Evolutionary conservation across 2,888 invertebrate genomes (phyloP).

Genomic region (Muschampia plurimacula): DNA sequence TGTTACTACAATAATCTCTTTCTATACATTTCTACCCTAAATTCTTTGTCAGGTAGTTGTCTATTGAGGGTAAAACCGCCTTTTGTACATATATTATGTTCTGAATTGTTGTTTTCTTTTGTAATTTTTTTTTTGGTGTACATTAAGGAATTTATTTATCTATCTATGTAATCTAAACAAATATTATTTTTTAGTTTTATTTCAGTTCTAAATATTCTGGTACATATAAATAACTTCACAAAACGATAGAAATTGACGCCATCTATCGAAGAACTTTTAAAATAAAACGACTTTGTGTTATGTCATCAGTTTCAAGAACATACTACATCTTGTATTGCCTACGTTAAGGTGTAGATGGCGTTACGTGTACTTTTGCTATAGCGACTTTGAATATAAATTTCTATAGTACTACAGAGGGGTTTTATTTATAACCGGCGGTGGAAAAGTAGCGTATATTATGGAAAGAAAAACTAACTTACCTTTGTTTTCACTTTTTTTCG

Average conservation of each 20-base stretch:
- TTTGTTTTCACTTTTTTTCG: slow-evolving; percentile 69
- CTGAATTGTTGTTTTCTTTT: too few relatives aligned
- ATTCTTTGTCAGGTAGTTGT: too few relatives aligned
- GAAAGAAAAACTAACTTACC: slow-evolving; percentile 55
- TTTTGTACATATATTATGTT: too few relatives aligned
- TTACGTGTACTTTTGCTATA: neutral
- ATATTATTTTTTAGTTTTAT: too few relatives aligned
- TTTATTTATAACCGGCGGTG: neutral
- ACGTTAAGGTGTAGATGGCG: neutral
- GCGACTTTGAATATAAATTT: neutral
- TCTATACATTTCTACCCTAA: too few relatives aligned
- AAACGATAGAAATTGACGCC: neutral
- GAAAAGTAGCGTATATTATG: neutral
- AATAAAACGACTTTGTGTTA: neutral
- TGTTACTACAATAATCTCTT: too few relatives aligned
- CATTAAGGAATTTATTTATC: too few relatives aligned
- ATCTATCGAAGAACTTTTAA: neutral
- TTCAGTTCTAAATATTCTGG: too few relatives aligned
- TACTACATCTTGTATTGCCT: neutral
- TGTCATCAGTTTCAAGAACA: neutral
- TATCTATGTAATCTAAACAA: too few relatives aligned
- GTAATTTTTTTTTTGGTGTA: too few relatives aligned
- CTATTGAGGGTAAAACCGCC: too few relatives aligned
- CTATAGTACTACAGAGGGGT: neutral
- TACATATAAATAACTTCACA: too few relatives aligned